Evolutionary conservation across 2,888 invertebrate species (phyloP).

Genomic region (Athalia cordata): DNA sequence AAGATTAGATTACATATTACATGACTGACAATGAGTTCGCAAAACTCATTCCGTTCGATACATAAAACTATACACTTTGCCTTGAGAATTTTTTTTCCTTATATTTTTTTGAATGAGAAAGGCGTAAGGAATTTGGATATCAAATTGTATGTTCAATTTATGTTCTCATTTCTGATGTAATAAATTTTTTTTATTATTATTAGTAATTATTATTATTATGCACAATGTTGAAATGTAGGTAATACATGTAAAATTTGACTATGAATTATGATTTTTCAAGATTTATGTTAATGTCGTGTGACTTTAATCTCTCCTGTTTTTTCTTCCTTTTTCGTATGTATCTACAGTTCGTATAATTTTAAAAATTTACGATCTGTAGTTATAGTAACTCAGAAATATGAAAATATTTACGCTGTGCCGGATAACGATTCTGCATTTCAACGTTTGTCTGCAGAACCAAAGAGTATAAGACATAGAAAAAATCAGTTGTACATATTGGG

Average conservation of each 20-base stretch:
- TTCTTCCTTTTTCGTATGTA: neutral
- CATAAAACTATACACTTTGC: neutral
- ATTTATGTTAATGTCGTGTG: neutral
- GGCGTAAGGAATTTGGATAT: neutral
- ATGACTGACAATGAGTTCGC: neutral
- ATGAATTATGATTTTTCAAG: conserved; percentile 16
- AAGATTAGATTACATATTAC: neutral
- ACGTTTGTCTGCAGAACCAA: conserved; percentile 30
- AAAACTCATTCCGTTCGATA: neutral
- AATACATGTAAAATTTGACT: conserved; percentile 2
- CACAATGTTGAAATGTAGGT: conserved; percentile 27
- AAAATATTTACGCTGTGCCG: conserved; percentile 24
- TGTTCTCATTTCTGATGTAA: neutral
- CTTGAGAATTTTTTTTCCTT: conserved; percentile 22
- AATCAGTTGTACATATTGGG: neutral
- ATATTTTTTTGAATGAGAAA: neutral
- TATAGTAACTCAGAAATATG: conserved; percentile 43
- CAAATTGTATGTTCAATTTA: neutral
- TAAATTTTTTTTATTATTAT: conserved; percentile 12
- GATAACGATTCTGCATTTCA: conserved; percentile 7
- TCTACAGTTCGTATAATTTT: too few species aligned
- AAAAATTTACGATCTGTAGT: conserved; percentile 19
- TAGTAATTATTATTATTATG: conserved; percentile 25
- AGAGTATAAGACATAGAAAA: neutral
- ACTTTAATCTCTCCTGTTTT: neutral